phyloP scores from a whole-genome alignment of 2,113 vertebrate genomes.

The Oryctolagus cuniculus region DNA sequence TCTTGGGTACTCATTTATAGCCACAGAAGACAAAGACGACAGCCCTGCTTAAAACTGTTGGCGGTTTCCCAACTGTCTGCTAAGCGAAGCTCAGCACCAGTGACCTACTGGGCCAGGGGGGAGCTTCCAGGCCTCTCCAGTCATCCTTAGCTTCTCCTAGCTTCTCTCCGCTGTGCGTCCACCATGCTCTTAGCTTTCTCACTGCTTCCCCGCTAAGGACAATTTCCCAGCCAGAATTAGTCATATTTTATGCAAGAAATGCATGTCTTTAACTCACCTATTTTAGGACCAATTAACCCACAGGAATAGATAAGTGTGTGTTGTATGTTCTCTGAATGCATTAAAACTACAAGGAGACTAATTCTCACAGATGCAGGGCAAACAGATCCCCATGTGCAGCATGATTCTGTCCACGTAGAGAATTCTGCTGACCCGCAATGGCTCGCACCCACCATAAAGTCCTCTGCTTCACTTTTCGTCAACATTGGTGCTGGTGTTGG shows the following conservation, averaged over 20 bases:
- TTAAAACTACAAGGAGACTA: not conserved
- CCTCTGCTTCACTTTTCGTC: not conserved
- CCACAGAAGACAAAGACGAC: not conserved
- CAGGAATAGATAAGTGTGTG: not conserved
- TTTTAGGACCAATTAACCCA: not conserved
- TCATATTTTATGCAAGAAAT: not conserved
- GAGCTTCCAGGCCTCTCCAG: rapidly evolving
- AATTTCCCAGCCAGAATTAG: not conserved
- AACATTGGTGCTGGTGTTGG: not conserved
- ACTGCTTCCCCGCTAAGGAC: not conserved
- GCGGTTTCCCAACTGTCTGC: not conserved
- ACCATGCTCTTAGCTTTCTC: too few species aligned
- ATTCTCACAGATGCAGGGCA: not conserved
- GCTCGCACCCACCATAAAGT: not conserved
- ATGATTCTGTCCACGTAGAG: not conserved
- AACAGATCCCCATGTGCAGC: not conserved
- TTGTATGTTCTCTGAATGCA: not conserved
- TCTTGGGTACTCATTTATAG: not conserved
- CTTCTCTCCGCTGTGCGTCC: too few species aligned
- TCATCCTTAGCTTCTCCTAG: not conserved
- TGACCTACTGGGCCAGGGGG: not conserved
- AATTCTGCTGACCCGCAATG: not conserved
- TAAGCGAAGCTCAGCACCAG: not conserved
- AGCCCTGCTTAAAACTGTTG: not conserved
- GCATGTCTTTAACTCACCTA: not conserved